Percentiles rank a stretch among this genome's conserved stretches.
phyloP scores from a whole-genome alignment of 1,140 invertebrate species.

The Drosophila bocki region DNA sequence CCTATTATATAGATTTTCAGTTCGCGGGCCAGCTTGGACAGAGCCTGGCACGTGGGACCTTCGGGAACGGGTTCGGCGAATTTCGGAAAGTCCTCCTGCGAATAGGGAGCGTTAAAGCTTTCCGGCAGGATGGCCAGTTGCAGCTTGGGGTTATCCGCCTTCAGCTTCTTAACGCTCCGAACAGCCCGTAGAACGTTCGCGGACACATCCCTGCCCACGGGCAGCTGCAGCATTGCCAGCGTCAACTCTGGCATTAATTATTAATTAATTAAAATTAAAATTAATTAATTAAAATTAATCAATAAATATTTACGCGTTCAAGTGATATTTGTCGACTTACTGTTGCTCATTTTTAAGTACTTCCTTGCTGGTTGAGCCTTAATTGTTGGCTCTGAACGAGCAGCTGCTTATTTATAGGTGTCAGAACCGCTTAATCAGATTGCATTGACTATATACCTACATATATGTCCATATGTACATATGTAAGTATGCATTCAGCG shows the following conservation, averaged over 20 bases:
- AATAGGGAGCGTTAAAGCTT: slow-evolving; percentile 97
- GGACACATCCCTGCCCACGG: slow-evolving; percentile 90
- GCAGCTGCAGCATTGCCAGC: slow-evolving; percentile 93
- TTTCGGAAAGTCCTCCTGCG: slow-evolving; percentile 90
- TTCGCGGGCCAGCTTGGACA: slow-evolving; percentile 91
- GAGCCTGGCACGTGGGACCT: slow-evolving; percentile 89
- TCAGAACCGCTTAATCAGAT: neutral
- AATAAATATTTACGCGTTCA: slow-evolving; percentile 3
- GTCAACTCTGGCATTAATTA: slow-evolving; percentile 78
- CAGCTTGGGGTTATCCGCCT: slow-evolving; percentile 88
- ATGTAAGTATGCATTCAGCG: neutral
- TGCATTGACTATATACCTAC: slow-evolving; percentile 1
- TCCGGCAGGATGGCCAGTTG: slow-evolving; percentile 93
- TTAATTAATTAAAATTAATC: neutral
- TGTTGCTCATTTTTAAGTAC: slow-evolving; percentile 31
- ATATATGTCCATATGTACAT: neutral
- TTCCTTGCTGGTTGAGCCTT: neutral
- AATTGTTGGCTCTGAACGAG: neutral
- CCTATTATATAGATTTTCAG: slow-evolving; percentile 93
- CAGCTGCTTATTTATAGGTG: slow-evolving; percentile 22
- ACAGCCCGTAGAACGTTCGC: slow-evolving; percentile 91
- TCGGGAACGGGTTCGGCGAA: slow-evolving; percentile 94
- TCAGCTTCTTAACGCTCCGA: slow-evolving; percentile 89
- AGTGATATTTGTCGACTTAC: slow-evolving; percentile 20
- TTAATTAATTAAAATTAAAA: too few relatives aligned